Evolutionary conservation across 2,113 vertebrate species (phyloP).

Genomic region (Cnemophilus loriae): DNA sequence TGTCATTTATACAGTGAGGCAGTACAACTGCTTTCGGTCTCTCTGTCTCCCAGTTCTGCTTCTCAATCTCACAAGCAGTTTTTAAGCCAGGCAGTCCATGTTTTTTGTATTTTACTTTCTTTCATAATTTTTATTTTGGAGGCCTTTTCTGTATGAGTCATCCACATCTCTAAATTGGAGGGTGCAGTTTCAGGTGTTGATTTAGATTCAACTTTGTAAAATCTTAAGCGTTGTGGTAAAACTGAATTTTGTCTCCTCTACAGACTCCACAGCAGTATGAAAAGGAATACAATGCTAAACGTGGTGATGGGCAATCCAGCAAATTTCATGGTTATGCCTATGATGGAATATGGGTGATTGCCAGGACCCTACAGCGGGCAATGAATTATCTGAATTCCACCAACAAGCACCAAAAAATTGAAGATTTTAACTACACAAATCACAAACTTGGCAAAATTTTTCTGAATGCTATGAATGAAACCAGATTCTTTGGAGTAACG

Average conservation of each 20-base stretch:
- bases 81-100: neutral
- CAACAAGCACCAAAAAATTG: conserved; percentile 83
- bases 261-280: conserved; percentile 97
- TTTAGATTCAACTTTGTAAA: neutral
- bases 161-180: neutral
- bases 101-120: neutral
- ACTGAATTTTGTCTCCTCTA: neutral
- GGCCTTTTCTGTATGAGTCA: neutral
- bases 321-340: conserved; percentile 99
- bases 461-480: conserved; percentile 97
- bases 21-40: neutral
- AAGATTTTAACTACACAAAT: conserved; percentile 93
- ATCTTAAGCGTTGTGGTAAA: neutral
- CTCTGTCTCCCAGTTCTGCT: neutral
- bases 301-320: conserved; percentile 90
- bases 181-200: neutral
- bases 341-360: conserved; percentile 99
- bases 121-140: neutral
- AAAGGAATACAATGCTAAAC: conserved; percentile 88
- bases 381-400: conserved; percentile 87
- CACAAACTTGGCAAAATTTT: conserved; percentile 92
- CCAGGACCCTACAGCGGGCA: conserved; percentile 89
- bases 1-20: neutral
- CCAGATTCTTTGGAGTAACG: conserved; percentile 97
- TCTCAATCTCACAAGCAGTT: neutral